A percentile compares a stretch with the other conserved stretches of the same genome.
Conservation (phyloP, 2,888 invertebrate species). For the Lochmaea capreae region DNA sequence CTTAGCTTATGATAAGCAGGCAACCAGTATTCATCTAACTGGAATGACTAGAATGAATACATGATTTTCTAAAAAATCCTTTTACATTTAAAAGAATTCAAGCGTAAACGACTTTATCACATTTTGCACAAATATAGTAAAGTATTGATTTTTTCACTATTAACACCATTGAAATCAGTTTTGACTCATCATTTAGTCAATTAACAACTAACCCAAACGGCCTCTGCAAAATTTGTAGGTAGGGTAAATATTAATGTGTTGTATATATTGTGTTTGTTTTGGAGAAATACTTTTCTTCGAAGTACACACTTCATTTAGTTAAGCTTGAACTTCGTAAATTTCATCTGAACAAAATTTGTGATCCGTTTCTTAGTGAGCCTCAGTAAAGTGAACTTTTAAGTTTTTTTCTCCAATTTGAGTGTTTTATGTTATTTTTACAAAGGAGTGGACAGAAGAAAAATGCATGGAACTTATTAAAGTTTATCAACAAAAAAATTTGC, state of each 20-base stretch:
- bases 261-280: too few species aligned
- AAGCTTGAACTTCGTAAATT: too few species aligned
- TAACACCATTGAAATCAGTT: slow-evolving; percentile 20
- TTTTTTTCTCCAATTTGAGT: too few species aligned
- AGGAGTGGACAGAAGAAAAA: too few species aligned
- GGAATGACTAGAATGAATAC: neutral
- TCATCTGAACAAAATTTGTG: too few species aligned
- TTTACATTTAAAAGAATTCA: slow-evolving; percentile 25
- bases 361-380: too few species aligned
- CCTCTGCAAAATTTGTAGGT: neutral
- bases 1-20: neutral
- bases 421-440: too few species aligned
- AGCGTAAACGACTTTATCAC: slow-evolving; percentile 38
- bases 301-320: too few species aligned
- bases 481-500: too few species aligned
- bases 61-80: slow-evolving; percentile 8
- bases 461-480: too few species aligned
- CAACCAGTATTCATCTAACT: neutral
- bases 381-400: too few species aligned
- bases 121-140: slow-evolving; percentile 33
- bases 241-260: neutral
- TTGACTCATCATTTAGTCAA: slow-evolving; percentile 13
- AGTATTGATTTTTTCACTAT: slow-evolving; percentile 10
- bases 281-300: too few species aligned
- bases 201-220: slow-evolving; percentile 2